Conservation (phyloP, 2,888 invertebrate species). For the Tinea semifulvella region DNA sequence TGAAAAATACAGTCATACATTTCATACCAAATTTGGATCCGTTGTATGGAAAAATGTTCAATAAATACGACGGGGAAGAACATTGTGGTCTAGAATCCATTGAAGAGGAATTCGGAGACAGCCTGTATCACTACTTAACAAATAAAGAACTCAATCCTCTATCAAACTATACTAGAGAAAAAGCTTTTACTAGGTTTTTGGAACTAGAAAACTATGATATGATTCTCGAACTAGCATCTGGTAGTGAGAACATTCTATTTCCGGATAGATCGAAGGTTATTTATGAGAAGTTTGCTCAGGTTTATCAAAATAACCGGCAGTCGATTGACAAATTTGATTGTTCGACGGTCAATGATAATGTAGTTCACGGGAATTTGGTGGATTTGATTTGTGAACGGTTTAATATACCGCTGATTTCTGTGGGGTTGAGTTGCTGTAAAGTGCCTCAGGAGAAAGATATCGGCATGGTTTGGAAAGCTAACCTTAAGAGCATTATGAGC, state of each 20-base stretch:
- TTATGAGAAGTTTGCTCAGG: conserved; percentile 57
- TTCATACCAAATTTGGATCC: conserved; percentile 73
- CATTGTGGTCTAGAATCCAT: conserved; percentile 40
- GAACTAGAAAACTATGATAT: conserved; percentile 74
- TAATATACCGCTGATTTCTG: conserved; percentile 72
- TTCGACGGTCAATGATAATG: conserved; percentile 25
- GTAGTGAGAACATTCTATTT: conserved; percentile 70
- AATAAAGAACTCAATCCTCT: conserved; percentile 48
- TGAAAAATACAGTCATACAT: conserved; percentile 79
- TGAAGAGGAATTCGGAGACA: conserved; percentile 73
- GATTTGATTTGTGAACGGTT: conserved; percentile 70
- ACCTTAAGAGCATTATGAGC: conserved; percentile 70
- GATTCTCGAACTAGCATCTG: conserved; percentile 78
- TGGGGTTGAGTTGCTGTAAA: conserved; percentile 83
- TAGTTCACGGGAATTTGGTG: conserved; percentile 56
- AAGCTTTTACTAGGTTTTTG: conserved; percentile 72
- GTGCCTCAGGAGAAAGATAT: conserved; percentile 76
- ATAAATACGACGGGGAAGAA: conserved; percentile 34
- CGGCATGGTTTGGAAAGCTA: conserved; percentile 77
- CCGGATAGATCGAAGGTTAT: conserved; percentile 46
- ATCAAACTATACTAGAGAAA: conserved; percentile 57
- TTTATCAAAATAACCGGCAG: conserved; percentile 47
- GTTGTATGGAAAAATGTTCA: conserved; percentile 36
- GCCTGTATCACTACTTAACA: conserved; percentile 57
- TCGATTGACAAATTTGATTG: conserved; percentile 41